Percentiles rank a stretch among this genome's conserved stretches.
These are phyloP conservation scores for Piaya cayana DNA, from an alignment of 2,113 vertebrate species.

Conservation along the genomic window DNA sequence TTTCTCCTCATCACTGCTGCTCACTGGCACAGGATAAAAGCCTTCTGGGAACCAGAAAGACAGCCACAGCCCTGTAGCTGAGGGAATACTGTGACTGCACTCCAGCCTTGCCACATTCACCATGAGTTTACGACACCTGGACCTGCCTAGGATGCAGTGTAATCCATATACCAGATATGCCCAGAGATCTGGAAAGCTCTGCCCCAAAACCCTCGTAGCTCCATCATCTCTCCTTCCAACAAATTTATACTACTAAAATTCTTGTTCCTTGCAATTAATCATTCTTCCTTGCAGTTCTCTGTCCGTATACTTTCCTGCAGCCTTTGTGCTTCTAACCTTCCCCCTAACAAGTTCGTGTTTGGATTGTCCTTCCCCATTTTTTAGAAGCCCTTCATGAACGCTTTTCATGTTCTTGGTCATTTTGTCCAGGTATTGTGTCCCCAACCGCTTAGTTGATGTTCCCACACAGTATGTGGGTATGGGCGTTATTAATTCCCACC, in stretches of 20 bases:
- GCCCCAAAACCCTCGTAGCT: neutral
- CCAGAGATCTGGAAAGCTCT: neutral
- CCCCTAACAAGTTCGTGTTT: neutral
- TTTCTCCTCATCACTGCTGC: fast-evolving
- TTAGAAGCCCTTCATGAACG: neutral
- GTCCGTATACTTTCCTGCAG: neutral
- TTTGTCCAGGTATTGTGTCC: neutral
- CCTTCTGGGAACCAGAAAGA: fast-evolving
- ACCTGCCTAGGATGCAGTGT: neutral
- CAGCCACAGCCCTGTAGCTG: neutral
- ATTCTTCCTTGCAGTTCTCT: neutral
- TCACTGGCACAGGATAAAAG: neutral
- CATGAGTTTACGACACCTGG: neutral
- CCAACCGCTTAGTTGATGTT: neutral
- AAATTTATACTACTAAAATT: neutral
- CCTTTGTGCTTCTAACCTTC: neutral
- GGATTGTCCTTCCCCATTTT: neutral
- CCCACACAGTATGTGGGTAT: neutral
- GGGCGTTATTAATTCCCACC: neutral
- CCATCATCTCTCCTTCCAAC: neutral
- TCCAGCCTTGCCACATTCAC: fast-evolving
- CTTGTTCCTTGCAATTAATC: neutral
- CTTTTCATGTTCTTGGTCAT: neutral
- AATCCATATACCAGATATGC: neutral
- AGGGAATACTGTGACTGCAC: neutral